These are phyloP conservation scores for Crotalus tigris DNA, from an alignment of 2,113 vertebrate genomes.

Conservation along the genomic window DNA sequence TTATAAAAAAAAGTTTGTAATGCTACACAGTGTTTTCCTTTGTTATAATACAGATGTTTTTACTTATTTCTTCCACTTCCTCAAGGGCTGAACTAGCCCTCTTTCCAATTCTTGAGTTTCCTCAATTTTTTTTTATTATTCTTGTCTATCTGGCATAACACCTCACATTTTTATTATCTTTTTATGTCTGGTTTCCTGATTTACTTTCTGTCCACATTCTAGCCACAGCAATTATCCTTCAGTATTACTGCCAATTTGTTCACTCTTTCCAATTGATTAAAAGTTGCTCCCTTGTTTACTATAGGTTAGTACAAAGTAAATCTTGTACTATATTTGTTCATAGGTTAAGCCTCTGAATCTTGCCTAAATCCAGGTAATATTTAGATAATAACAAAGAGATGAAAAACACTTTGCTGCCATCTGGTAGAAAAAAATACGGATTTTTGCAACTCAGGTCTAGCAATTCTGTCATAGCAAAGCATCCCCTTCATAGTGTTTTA, in stretches of 20 bases:
- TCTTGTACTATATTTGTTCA: not conserved
- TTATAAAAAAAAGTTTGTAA: not conserved
- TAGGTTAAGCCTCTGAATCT: not conserved
- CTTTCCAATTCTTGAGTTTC: not conserved
- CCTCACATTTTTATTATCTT: not conserved
- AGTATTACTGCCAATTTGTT: not conserved
- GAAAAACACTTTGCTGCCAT: not conserved
- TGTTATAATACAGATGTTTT: not conserved
- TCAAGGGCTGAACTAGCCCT: not conserved
- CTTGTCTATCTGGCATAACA: not conserved
- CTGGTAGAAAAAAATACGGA: not conserved
- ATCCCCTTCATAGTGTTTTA: not conserved
- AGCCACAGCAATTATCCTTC: not conserved
- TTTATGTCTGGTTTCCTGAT: not conserved
- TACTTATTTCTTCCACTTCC: not conserved
- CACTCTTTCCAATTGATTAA: not conserved
- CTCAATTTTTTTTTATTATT: not conserved
- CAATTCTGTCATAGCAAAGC: not conserved
- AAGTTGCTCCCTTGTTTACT: not conserved
- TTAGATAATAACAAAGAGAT: not conserved
- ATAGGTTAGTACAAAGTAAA: not conserved
- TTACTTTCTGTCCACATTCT: not conserved
- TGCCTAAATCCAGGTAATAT: not conserved
- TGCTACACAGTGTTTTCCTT: not conserved
- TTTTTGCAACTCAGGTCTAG: not conserved